Evolutionary conservation across 2,797 vertebrate species (phyloP).

Genomic region (Enteromius unitaeniatus): DNA sequence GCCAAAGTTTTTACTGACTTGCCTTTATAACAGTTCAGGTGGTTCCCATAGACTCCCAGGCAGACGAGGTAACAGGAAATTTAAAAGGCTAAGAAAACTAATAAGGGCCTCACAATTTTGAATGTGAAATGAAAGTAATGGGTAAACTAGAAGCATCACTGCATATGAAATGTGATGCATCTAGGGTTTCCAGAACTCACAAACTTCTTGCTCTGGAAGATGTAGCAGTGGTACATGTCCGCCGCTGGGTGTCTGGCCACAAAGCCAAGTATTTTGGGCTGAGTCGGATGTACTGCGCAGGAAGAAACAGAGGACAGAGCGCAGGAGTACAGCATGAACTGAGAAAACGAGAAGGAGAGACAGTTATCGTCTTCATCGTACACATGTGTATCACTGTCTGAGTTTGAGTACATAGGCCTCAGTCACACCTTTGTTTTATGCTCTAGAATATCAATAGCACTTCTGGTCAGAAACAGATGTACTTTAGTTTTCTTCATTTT

Average conservation of each 20-base stretch:
- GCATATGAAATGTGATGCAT: not conserved
- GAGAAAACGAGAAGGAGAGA: conserved; percentile 38
- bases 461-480: conserved; percentile 72
- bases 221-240: conserved; percentile 76
- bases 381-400: not conserved
- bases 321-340: conserved; percentile 79
- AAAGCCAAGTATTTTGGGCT: conserved; percentile 77
- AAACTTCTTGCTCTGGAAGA: conserved; percentile 78
- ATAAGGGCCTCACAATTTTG: not conserved
- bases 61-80: not conserved
- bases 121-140: not conserved
- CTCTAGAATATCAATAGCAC: conserved; percentile 78
- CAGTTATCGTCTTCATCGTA: not conserved
- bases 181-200: conserved; percentile 68
- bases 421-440: conserved; percentile 77
- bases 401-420: not conserved
- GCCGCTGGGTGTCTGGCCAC: conserved; percentile 74
- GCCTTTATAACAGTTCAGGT: not conserved
- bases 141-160: too few relatives aligned
- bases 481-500: conserved; percentile 71
- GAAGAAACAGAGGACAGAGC: conserved; percentile 74
- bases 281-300: conserved; percentile 73
- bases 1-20: not conserved
- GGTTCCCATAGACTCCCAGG: not conserved
- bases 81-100: not conserved